A percentile compares a stretch with the other conserved stretches of the same genome.
These are phyloP conservation scores for Synanthedon vespiformis DNA, from an alignment of 2,888 invertebrate genomes.

Conservation along the genomic window DNA sequence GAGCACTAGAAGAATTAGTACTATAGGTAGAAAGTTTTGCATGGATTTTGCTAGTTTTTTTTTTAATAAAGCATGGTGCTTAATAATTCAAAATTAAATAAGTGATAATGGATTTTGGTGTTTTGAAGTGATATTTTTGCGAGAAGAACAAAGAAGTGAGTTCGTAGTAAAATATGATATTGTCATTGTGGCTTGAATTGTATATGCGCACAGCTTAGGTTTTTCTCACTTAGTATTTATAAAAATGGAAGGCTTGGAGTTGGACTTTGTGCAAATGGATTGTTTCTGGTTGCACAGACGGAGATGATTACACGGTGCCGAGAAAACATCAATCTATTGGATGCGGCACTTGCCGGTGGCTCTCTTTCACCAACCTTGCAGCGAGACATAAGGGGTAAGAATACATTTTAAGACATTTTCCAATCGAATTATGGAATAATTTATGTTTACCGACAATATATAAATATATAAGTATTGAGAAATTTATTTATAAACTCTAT, in stretches of 20 bases:
- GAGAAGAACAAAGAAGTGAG: constrained; percentile 21
- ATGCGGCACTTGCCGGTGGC: constrained; percentile 73
- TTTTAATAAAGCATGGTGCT: not conserved
- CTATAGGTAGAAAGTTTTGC: constrained; percentile 4
- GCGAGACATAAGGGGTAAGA: constrained; percentile 73
- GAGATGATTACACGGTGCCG: constrained; percentile 88
- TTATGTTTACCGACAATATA: no score
- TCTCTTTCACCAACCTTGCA: constrained; percentile 66
- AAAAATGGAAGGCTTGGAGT: no score
- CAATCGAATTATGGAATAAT: no score
- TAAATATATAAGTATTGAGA: no score
- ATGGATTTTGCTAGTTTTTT: not conserved
- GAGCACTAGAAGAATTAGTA: no score
- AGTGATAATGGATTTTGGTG: not conserved
- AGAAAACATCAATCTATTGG: constrained; percentile 86
- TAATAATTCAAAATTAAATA: not conserved
- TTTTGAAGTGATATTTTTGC: not conserved
- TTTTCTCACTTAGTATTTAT: not conserved
- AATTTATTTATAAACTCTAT: no score
- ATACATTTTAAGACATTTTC: not conserved
- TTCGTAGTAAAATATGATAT: constrained; percentile 13
- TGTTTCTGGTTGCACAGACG: constrained; percentile 71
- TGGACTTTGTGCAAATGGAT: not conserved
- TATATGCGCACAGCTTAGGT: constrained; percentile 1
- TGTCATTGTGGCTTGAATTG: not conserved